Conservation (phyloP, 2,888 invertebrate species). For the Embidobia sp. region DNA sequence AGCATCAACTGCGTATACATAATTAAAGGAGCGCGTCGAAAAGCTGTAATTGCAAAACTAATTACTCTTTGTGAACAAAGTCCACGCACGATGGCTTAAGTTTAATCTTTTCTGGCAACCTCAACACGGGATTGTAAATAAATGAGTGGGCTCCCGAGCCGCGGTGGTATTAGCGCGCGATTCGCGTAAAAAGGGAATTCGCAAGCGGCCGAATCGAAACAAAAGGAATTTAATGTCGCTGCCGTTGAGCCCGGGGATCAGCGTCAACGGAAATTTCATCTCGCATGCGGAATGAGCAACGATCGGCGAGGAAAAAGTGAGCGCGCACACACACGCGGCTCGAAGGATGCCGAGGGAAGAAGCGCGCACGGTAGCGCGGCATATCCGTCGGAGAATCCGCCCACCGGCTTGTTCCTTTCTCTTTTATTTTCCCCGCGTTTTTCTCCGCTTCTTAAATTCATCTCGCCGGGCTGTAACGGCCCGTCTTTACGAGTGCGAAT, state of each 20-base stretch:
- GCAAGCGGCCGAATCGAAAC: conserved; percentile 54
- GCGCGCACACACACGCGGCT: conserved; percentile 27
- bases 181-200: conserved; percentile 65
- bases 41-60: conserved; percentile 44
- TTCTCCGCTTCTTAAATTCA: conserved; percentile 72
- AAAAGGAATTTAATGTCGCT: conserved; percentile 61
- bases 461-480: conserved; percentile 75
- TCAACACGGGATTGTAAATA: conserved; percentile 55
- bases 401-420: conserved; percentile 67
- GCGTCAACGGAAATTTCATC: conserved; percentile 62
- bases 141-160: conserved; percentile 45
- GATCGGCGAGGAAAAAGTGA: conserved; percentile 45
- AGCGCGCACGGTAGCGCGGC: conserved; percentile 75
- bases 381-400: conserved; percentile 70
- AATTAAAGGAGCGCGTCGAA: conserved; percentile 18
- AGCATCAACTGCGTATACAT: conserved; percentile 9
- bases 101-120: conserved; percentile 59
- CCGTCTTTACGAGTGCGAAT: conserved; percentile 80
- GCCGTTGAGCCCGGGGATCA: conserved; percentile 55
- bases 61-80: conserved; percentile 51
- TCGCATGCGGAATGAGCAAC: conserved; percentile 49
- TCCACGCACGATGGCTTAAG: conserved; percentile 42
- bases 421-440: conserved; percentile 63
- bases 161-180: conserved; percentile 19
- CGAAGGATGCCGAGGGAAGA: conserved; percentile 63